These are phyloP conservation scores for Hirtodrosophila cameraria DNA, from an alignment of 2,888 invertebrate species.

Conservation along the genomic window DNA sequence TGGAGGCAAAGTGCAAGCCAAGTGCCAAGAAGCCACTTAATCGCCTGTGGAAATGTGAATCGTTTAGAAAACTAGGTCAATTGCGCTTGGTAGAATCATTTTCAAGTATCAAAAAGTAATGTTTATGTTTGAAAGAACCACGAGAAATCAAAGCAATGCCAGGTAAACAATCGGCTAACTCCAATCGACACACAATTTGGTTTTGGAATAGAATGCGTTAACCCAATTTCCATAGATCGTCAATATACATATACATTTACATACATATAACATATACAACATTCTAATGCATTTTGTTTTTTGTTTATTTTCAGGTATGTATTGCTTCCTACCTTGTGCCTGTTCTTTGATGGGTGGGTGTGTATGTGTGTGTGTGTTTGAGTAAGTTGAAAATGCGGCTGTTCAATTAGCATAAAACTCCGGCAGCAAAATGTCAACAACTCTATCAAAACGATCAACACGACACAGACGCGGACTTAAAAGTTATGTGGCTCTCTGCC, in stretches of 20 bases:
- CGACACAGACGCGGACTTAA: constrained; percentile 22
- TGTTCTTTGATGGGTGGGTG: constrained; percentile 39
- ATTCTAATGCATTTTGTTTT: constrained; percentile 57
- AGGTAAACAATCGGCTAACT: constrained; percentile 39
- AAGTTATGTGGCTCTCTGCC: constrained; percentile 41
- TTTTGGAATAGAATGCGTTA: constrained; percentile 47
- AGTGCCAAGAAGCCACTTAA: constrained; percentile 69
- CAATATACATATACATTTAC: constrained; percentile 7
- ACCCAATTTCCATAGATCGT: constrained; percentile 55
- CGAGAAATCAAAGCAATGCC: constrained; percentile 43
- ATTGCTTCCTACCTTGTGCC: constrained; percentile 19
- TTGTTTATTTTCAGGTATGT: constrained; percentile 69
- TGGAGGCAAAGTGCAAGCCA: constrained; percentile 25
- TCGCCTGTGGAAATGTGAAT: constrained; percentile 59
- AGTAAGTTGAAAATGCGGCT: constrained; percentile 32
- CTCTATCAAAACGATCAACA: constrained; percentile 62
- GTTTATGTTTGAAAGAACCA: constrained; percentile 57
- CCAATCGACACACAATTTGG: constrained; percentile 11
- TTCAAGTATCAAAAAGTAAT: constrained; percentile 34
- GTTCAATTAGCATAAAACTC: constrained; percentile 65
- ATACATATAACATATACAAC: constrained; percentile 24
- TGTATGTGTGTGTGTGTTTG: constrained; percentile 24
- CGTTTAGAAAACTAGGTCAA: constrained; percentile 59
- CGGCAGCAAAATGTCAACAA: constrained; percentile 67
- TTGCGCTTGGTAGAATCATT: constrained; percentile 34